Evolutionary conservation across 2,113 vertebrate genomes (phyloP), one percentile per base, ranked within the genome.

Genomic region (Pseudorasbora parva): DNA sequence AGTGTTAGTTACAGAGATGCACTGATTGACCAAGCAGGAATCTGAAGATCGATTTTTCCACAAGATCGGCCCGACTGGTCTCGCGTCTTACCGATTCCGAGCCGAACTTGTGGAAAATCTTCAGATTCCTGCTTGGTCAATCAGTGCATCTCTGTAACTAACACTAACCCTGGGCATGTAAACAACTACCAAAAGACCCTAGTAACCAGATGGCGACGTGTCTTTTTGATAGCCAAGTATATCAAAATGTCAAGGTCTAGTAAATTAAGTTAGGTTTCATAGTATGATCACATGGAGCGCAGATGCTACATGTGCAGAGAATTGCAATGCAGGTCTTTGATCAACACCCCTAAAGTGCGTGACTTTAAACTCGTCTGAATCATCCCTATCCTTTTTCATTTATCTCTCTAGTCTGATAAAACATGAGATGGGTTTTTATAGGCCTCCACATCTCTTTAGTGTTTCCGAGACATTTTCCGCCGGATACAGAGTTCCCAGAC

Each of bases 381-480:
- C 54, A 30, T 47, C 77, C 75, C 80, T 69, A 81, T 76, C 56
- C 37, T 17, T 71, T 62, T 78, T 56, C 56, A 51, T 74, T 49
- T 15, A 43, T 49, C 45, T 56, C 80, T 75, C 45, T 14, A 12
- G 80, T 27, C 74, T 25, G 74, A 82, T 78, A 79, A 81, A 81
- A 87, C 8, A 51, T n/a, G 64, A 56, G 56, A 69, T 12, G 47
- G 69, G 45, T 66, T 76, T 82, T 74, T 57, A 71, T 78, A 54
- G 60, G 23, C 19, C 54, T 68, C 59, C 68, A 45, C 41, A 84
- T 85, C 33, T 78, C 19, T 33, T 23, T 15, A 81, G 51, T 51
- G 19, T 37, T 25, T 51, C 7, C 7, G 62, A 85, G 79, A 75
- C 49, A 47, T 84, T 86, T 88, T 84, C 71, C 57, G 33, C 59